Conservation (phyloP, 2,113 vertebrate species). For the Opisthocomus hoazin region DNA sequence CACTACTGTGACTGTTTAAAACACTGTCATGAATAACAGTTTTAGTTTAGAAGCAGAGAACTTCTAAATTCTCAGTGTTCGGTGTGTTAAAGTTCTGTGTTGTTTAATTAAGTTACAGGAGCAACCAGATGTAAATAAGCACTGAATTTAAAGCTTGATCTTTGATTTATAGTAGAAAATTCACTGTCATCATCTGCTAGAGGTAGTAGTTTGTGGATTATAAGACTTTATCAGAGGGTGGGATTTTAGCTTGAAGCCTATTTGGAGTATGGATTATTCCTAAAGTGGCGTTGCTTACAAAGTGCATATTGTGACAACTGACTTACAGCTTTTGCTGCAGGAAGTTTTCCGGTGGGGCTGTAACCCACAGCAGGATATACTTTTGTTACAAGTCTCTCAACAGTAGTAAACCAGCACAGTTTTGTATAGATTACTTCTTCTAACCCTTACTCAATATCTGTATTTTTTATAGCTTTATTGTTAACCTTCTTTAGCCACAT, state of each 20-base stretch:
- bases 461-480: not conserved
- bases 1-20: not conserved
- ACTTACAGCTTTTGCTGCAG: not conserved
- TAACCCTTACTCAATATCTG: not conserved
- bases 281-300: not conserved
- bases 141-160: not conserved
- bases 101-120: not conserved
- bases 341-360: not conserved
- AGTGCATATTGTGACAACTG: not conserved
- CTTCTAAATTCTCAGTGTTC: not conserved
- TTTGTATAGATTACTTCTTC: not conserved
- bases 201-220: not conserved
- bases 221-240: not conserved
- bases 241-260: not conserved
- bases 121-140: not conserved
- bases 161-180: not conserved
- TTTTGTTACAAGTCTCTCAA: not conserved
- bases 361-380: not conserved
- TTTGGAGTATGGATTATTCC: conserved; percentile 1
- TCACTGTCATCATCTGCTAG: not conserved
- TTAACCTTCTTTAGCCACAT: not conserved
- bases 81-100: not conserved
- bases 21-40: not conserved
- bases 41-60: not conserved
- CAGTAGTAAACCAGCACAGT: not conserved